A percentile compares a stretch with the other conserved stretches of the same genome.
Evolutionary conservation across 2,888 invertebrate genomes (phyloP).

Genomic region (Phaedon cochleariae): DNA sequence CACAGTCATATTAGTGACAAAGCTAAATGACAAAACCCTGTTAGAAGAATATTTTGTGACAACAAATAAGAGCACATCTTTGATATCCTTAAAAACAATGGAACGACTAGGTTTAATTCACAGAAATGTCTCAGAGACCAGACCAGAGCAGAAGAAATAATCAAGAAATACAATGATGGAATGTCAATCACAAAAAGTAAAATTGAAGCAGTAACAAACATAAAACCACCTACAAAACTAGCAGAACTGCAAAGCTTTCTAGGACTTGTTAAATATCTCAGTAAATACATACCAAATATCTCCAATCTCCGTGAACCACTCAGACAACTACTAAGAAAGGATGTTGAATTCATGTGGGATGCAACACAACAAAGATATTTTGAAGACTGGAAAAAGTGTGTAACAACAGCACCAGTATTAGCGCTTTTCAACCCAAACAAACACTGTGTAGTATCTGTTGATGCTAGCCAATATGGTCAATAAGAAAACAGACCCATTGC

Average conservation of each 20-base stretch:
- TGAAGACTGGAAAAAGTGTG: too few species aligned
- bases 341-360: conserved; percentile 30
- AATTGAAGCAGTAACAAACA: conserved; percentile 35
- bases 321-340: conserved; percentile 34
- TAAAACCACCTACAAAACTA: conserved; percentile 1
- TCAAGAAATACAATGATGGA: conserved; percentile 1
- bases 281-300: conserved; percentile 30
- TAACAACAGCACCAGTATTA: too few species aligned
- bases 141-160: too few species aligned
- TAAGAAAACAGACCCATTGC: background rate
- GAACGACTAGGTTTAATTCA: too few species aligned
- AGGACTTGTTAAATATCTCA: conserved; percentile 30
- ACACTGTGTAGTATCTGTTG: background rate
- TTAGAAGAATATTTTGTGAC: too few species aligned
- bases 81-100: too few species aligned
- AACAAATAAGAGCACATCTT: too few species aligned
- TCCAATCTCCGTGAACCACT: conserved; percentile 24
- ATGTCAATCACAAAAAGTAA: conserved; percentile 34
- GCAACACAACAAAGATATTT: too few species aligned
- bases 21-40: too few species aligned
- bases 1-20: too few species aligned
- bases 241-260: conserved; percentile 11
- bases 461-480: background rate
- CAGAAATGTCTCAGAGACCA: too few species aligned
- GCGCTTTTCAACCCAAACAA: background rate